Base-by-base conservation (phyloP, 2,888 invertebrate genomes). In the Zelleria hepariella region DNA sequence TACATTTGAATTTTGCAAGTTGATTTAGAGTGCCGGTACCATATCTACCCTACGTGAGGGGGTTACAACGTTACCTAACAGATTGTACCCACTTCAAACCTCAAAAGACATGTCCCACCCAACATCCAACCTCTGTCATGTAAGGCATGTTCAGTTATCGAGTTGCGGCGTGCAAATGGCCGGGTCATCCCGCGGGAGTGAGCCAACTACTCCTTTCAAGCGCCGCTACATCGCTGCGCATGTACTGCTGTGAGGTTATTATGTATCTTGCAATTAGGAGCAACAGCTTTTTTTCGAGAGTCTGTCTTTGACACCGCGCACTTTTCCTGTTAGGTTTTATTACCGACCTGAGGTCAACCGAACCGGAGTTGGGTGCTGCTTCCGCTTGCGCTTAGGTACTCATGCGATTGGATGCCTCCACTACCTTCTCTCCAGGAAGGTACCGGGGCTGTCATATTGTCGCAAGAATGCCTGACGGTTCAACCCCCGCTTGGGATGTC, bases 141-240 rank as follows among this genome's bases (percentile, higher is more conserved):
- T 58, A 20, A 25, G 27, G 68, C 65, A 68, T 64, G 65, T 68
- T 64, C 66, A 64, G 67, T 61, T 59, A 63, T 63, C 63, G 61
- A 61, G 59, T 63, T 65, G 64, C 63, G 60, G 54, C 60, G 63
- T 60, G 64, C 59, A 58, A 51, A 58, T 58, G 58, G 49, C 26
- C 49, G 51, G 51, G n/a, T 23, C 51, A 51, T 27, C 58, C 58
- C 58, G 18, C 10, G 51, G 49, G 51, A 51, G 20, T 20, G 20
- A 15, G 20, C 26, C 7, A 27, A 54, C 54, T 51, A 53, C 32
- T 56, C 56, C 56, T 56, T 56, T 42, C 47, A 48, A 20, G 6
- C 48, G 18, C 15, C 4, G 15, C 32, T 42, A 42, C 32, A 42
- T 42, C 32, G 32, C 32, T 42, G 10, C 32, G 42, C 20, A 15